Base-by-base conservation (phyloP, 2,797 vertebrate genomes). In the Erethizon dorsatum region DNA sequence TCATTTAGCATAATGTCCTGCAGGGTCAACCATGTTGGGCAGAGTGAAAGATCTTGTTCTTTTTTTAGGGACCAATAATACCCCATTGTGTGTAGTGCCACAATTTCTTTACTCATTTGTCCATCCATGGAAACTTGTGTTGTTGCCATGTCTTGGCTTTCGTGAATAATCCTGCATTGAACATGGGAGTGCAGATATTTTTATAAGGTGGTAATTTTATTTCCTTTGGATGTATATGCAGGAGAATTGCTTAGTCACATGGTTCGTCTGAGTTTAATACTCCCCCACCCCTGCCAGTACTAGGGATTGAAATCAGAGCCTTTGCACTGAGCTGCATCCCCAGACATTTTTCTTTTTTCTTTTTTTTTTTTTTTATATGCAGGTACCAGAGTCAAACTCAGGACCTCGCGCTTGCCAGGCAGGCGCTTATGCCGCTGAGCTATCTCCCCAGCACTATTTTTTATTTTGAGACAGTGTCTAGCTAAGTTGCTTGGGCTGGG, bases 51-150 rank as follows among this genome's bases (percentile, higher is more conserved):
- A 37, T 69, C 63, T 71, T 15, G 15, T 61, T 56, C 57, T 8
- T 67, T 57, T 45, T 22, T 57, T 6, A 77, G 37, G 9, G 17
- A 37, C 75, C 4, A 57, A 1, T 31, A 52, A 59, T 33, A 20
- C 4, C 65, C 33, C 9, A 3, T 20, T 6, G 1, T 28, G 1
- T 31, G 6, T 8, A 24, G 6, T 6, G 47, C 20, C 12, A 59
- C n/a, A 24, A 2, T 28, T 18, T 80, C 59, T 77, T 50, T 26
- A 14, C 26, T 24, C 57, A 3, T 26, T 75, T 18, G 12, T 47
- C 57, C 13, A 9, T 33, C 56, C 8, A 8, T 1, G 17, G 50
- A 52, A 73, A 59, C 22, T 45, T 59, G 15, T 17, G 15, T 18
- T 45, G 2, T 73, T 77, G 33, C 37, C 31, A 6, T 50, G 18